phyloP scores from a whole-genome alignment of 2,888 invertebrate species.

The Bugulina stolonifera region DNA sequence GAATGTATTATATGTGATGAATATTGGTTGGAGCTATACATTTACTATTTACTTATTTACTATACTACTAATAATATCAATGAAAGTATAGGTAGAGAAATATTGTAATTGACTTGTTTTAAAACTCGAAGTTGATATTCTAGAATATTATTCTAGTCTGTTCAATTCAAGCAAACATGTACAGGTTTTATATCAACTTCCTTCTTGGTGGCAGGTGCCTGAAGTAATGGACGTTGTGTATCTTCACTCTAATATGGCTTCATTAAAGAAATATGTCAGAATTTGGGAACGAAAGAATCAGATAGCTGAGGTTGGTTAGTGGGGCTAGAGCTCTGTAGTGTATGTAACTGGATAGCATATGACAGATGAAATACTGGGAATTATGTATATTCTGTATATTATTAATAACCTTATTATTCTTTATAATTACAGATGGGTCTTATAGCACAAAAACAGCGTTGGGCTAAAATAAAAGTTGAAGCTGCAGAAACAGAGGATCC shows the following conservation, averaged over 20 bases:
- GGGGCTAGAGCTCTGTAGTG: not conserved
- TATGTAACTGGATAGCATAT: not conserved
- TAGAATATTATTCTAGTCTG: too few relatives aligned
- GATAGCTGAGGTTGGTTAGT: conserved; percentile 8
- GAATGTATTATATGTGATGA: too few relatives aligned
- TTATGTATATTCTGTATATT: too few relatives aligned
- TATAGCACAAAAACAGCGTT: not conserved
- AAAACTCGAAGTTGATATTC: too few relatives aligned
- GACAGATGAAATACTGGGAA: not conserved
- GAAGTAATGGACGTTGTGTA: conserved; percentile 16
- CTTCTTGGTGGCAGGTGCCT: conserved; percentile 5
- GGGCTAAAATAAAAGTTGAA: conserved; percentile 5
- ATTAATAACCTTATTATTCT: not conserved
- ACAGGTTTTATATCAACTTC: too few relatives aligned
- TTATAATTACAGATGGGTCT: conserved; percentile 17
- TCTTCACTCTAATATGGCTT: not conserved
- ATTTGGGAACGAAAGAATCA: conserved; percentile 21
- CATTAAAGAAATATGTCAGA: not conserved
- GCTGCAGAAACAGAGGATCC: not conserved
- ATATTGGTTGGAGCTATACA: too few relatives aligned
- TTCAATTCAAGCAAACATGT: too few relatives aligned
- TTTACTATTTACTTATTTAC: too few relatives aligned
- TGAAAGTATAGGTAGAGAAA: too few relatives aligned
- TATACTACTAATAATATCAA: too few relatives aligned
- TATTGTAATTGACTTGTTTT: too few relatives aligned